Evolutionary conservation across 2,888 invertebrate species (phyloP), one percentile per base, ranked within the genome.

Genomic region (Arrhopalites spinosus): DNA sequence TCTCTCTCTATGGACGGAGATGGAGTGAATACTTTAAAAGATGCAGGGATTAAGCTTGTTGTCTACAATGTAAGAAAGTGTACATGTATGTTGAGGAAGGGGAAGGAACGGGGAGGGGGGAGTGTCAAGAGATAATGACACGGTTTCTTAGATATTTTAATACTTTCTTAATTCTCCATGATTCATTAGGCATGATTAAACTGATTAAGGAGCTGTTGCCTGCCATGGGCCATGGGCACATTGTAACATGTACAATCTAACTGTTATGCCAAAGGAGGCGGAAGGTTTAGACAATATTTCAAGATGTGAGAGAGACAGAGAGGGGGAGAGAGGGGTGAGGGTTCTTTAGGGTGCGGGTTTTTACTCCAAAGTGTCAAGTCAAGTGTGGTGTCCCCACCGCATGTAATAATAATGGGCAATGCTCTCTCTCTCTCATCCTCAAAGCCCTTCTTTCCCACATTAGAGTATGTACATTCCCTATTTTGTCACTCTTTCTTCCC

Each of bases 111-210:
- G 36, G 11, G 36, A 36, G 11, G 36, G 11, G 36, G 11, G 36
- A 63, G 29, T n/a, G 69, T 56, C 23, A 30, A 29, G 30, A 30
- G 53, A 69, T 69, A 47, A 47, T 68, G 68, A 68, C 68, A 68
- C 47, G 43, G 29, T 25, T 29, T 47, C 50, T 17, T 68, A 61
- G 61, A 61, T 47, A 43, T 47, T 45, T 68, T 45, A 45, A 43
- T 45, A 50, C 50, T 68, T 47, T 47, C 68, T 68, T 68, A 68
- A 69, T 69, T 69, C 69, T 56, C 20, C n/a, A 53, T 69, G 69
- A 69, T 69, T 69, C 69, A 69, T 69, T 69, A 30, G 53, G 53
- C n/a, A 69, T 69, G 50, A 69, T 69, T 56, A 29, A 43, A 45
- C 67, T 47, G 45, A 69, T 69, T 56, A 29, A 23, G 8, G n/a